Evolutionary conservation across 2,888 invertebrate genomes (phyloP).

Genomic region (Cryptus viduatorius): DNA sequence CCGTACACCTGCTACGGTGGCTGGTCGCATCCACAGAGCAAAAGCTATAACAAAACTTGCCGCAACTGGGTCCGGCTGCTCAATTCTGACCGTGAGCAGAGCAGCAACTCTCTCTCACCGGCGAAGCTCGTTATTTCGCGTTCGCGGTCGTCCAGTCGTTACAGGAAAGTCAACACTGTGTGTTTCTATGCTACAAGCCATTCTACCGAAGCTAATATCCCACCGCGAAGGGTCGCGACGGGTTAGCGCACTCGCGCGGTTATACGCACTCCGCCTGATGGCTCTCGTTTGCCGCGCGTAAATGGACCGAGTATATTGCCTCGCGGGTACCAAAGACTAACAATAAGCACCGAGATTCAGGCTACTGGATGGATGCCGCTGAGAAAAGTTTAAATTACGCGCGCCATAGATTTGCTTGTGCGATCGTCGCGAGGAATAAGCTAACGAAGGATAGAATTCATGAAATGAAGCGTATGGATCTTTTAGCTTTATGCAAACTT

Average conservation of each 20-base stretch:
- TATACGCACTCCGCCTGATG: constrained; percentile 24
- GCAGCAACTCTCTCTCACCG: constrained; percentile 29
- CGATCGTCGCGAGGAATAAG: too few species aligned
- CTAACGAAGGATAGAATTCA: too few species aligned
- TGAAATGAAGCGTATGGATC: too few species aligned
- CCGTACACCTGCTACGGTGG: constrained; percentile 20
- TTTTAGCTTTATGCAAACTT: too few species aligned
- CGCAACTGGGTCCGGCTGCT: constrained; percentile 15
- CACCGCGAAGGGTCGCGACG: constrained; percentile 18
- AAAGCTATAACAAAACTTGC: constrained; percentile 10
- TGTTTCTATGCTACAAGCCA: constrained; percentile 3
- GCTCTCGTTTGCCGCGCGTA: constrained; percentile 24
- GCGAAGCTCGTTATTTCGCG: constrained; percentile 29
- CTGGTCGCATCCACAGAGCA: constrained; percentile 11
- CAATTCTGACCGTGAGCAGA: constrained; percentile 45
- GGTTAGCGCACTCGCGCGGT: constrained; percentile 17
- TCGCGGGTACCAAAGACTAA: constrained; percentile 23
- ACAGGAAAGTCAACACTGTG: constrained; percentile 40
- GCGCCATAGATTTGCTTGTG: too few species aligned
- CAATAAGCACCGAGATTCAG: constrained; percentile 19
- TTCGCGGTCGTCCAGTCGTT: constrained; percentile 60
- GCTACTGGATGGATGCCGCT: too few species aligned
- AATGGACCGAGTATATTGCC: constrained; percentile 36
- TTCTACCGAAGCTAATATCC: constrained; percentile 30
- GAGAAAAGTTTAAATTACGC: too few species aligned